These are phyloP conservation scores for Heliocidaris erythrogramma DNA, from an alignment of 35 echinoderm and acorn worm genomes.

Conservation along the genomic window DNA sequence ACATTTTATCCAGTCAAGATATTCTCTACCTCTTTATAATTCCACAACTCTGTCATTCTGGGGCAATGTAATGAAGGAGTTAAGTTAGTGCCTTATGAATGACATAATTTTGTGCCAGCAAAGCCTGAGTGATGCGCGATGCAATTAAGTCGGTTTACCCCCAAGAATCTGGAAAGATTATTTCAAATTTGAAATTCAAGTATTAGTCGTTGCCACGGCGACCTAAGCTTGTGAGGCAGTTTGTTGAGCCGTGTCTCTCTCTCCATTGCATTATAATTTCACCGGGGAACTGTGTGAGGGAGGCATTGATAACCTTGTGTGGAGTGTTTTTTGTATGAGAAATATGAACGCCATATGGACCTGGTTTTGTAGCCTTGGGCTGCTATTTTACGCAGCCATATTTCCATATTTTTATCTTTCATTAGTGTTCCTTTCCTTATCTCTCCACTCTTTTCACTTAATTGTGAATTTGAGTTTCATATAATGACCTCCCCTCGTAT, in stretches of 20 bases:
- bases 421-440: neutral
- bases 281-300: neutral
- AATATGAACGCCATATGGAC: neutral
- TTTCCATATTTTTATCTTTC: neutral
- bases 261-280: neutral
- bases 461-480: too few species aligned
- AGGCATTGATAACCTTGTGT: neutral
- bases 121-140: neutral
- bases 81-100: neutral
- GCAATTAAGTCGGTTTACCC: slow-evolving; percentile 7
- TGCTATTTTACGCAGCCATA: neutral
- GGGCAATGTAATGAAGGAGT: neutral
- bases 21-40: neutral
- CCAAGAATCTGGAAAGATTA: neutral
- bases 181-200: slow-evolving; percentile 25
- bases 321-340: neutral
- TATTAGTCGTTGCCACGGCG: slow-evolving; percentile 29
- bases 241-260: neutral
- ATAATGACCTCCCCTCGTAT: too few species aligned
- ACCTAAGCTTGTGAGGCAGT: neutral
- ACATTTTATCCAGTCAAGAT: too few species aligned
- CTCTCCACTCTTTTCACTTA: too few species aligned
- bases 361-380: neutral
- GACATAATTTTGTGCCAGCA: neutral
- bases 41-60: neutral